A percentile compares a stretch with the other conserved stretches of the same genome.
These are phyloP conservation scores for Propsilocerus akamusi DNA, from an alignment of 1,140 invertebrate species.

Conservation along the genomic window DNA sequence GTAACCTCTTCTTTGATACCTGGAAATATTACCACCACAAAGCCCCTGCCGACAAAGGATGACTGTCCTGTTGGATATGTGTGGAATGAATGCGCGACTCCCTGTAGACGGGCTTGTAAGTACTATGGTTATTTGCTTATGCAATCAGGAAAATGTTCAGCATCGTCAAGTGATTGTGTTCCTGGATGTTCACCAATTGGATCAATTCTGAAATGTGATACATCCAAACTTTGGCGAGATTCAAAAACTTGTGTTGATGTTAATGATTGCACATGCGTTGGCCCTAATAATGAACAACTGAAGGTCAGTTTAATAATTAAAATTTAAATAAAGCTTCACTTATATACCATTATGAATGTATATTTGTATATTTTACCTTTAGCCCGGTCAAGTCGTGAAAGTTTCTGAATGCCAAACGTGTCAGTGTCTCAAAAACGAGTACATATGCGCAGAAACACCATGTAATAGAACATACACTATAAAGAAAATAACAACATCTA, in stretches of 20 bases:
- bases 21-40: no score
- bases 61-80: conserved; percentile 23
- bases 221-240: conserved; percentile 38
- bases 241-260: conserved; percentile 42
- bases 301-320: conserved; percentile 26
- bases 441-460: conserved; percentile 36
- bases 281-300: conserved; percentile 35
- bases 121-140: conserved; percentile 25
- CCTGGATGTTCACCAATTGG: conserved; percentile 23
- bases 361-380: conserved; percentile 7
- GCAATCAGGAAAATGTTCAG: conserved; percentile 16
- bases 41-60: conserved; percentile 7
- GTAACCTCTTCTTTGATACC: no score
- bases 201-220: conserved; percentile 10
- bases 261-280: conserved; percentile 48
- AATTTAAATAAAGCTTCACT: not conserved
- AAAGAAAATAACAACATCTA: no score
- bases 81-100: conserved; percentile 37
- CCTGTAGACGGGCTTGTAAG: conserved; percentile 38
- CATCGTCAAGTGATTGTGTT: conserved; percentile 15
- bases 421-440: conserved; percentile 56
- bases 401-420: conserved; percentile 43
- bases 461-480: conserved; percentile 17
- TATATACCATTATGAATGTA: not conserved
- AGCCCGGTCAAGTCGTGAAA: conserved; percentile 36